A percentile compares a stretch with the other conserved stretches of the same genome.
Evolutionary conservation across 2,888 invertebrate species (phyloP).

Genomic region (Cryptocephalus primarius): DNA sequence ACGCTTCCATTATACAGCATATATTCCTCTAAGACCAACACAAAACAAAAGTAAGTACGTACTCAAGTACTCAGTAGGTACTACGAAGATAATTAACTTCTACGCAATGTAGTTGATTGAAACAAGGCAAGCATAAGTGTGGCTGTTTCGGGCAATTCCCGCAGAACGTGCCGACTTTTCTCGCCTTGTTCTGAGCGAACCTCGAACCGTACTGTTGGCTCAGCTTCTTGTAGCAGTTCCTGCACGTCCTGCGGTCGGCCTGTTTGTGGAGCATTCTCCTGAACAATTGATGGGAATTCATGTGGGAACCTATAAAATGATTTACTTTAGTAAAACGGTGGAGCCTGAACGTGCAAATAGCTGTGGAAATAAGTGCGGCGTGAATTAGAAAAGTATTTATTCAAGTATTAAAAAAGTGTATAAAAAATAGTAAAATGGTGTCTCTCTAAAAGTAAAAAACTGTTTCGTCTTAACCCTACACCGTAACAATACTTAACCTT

Average conservation of each 20-base stretch:
- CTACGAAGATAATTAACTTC: background rate
- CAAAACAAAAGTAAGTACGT: too few relatives aligned
- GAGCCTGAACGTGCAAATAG: too few relatives aligned
- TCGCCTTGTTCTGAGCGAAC: slow-evolving; percentile 1
- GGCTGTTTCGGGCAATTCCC: slow-evolving; percentile 2
- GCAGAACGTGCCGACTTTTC: slow-evolving; percentile 3
- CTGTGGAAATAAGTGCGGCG: too few relatives aligned
- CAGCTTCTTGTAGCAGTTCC: slow-evolving; percentile 2
- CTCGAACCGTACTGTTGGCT: slow-evolving; percentile 1
- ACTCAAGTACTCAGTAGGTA: too few relatives aligned
- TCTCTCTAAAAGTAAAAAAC: too few relatives aligned
- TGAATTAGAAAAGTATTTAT: too few relatives aligned
- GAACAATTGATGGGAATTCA: background rate
- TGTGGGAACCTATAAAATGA: background rate
- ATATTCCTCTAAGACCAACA: too few relatives aligned
- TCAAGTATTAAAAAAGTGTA: too few relatives aligned
- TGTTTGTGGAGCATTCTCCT: background rate
- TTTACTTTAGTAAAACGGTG: background rate
- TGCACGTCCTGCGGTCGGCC: slow-evolving; percentile 3
- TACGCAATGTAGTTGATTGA: slow-evolving; percentile 1
- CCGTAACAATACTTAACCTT: too few relatives aligned
- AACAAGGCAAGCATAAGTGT: slow-evolving; percentile 1
- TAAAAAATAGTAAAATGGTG: too few relatives aligned
- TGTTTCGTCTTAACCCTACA: too few relatives aligned
- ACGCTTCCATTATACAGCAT: too few relatives aligned